Percentiles rank a stretch among this genome's conserved stretches.
Conservation (phyloP, 2,797 vertebrate species). For the Lepidocolaptes lacrymiger region DNA sequence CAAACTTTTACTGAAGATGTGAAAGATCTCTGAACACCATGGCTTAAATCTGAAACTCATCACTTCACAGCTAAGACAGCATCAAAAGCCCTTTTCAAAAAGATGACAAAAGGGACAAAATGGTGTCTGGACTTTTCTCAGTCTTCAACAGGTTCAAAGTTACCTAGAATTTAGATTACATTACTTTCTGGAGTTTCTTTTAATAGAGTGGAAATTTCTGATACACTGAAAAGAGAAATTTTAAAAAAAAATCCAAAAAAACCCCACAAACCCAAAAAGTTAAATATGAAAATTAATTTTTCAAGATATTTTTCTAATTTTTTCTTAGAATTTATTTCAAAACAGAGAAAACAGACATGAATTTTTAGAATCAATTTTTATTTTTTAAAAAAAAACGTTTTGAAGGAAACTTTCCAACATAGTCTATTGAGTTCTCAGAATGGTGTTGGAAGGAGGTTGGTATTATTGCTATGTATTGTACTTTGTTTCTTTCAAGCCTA, state of each 20-base stretch:
- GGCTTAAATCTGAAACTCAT: not conserved
- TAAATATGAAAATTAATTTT: not conserved
- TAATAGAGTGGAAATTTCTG: not conserved
- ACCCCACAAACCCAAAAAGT: no score
- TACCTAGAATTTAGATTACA: not conserved
- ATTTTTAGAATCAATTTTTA: not conserved
- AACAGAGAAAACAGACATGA: fast-evolving
- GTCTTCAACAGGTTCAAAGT: not conserved
- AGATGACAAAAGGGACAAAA: not conserved
- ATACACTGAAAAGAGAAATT: not conserved
- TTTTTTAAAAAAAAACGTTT: fast-evolving
- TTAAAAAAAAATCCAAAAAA: not conserved
- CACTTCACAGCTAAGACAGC: not conserved
- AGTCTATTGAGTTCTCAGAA: not conserved
- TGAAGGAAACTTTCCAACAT: not conserved
- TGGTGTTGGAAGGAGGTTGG: not conserved
- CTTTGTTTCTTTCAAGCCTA: not conserved
- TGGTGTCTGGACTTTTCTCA: not conserved
- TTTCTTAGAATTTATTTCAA: not conserved
- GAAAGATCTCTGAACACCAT: not conserved
- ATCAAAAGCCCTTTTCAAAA: not conserved
- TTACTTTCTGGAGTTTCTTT: not conserved
- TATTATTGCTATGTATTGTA: not conserved
- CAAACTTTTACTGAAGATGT: not conserved
- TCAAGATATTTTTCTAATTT: fast-evolving